Evolutionary conservation across 2,888 invertebrate genomes (phyloP).

Genomic region (Chironomus tentans): DNA sequence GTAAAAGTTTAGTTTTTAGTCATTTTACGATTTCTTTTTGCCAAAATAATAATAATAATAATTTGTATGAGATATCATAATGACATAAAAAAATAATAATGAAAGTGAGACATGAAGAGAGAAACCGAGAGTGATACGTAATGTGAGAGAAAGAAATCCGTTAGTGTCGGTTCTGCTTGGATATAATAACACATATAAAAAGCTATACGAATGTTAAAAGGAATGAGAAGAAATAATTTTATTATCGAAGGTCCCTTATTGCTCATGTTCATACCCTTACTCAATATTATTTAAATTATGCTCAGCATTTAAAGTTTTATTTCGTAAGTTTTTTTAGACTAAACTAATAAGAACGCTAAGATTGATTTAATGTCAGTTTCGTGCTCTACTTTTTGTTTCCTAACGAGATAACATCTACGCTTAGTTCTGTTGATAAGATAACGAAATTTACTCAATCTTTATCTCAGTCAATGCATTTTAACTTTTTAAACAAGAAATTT

Average conservation of each 20-base stretch:
- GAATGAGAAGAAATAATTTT: no score
- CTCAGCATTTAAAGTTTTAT: no score
- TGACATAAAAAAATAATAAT: not conserved
- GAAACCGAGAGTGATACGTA: not conserved
- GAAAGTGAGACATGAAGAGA: not conserved
- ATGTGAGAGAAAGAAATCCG: not conserved
- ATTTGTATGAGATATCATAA: no score
- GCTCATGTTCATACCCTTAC: no score
- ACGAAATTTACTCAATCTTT: not conserved
- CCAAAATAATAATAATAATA: not conserved
- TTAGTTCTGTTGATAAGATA: not conserved
- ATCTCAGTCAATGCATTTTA: not conserved
- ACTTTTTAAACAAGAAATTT: not conserved
- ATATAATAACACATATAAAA: no score
- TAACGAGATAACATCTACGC: not conserved
- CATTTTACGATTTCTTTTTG: not conserved
- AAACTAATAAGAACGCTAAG: no score
- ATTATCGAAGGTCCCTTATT: no score
- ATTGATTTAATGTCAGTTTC: no score
- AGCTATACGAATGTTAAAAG: no score
- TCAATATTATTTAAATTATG: no score
- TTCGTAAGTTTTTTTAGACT: no score
- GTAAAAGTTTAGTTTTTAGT: not conserved
- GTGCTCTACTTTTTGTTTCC: no score
- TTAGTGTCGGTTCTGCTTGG: not conserved